Percentiles rank a stretch among this genome's conserved stretches.
Evolutionary conservation across 1,140 invertebrate species (phyloP).

Genomic region (Polyergus mexicanus): DNA sequence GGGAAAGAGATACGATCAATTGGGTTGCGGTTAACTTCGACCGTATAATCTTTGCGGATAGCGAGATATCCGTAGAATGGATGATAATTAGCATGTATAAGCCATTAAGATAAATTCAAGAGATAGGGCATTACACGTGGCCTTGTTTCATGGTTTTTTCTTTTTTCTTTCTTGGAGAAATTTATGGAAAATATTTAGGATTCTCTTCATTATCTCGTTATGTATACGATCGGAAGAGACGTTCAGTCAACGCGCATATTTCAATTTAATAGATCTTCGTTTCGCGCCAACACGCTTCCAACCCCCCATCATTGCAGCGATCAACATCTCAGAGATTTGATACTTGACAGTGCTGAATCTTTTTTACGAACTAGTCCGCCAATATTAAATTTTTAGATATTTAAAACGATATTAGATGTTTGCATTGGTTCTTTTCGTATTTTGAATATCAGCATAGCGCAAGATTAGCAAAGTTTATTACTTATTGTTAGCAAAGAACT

Average conservation of each 20-base stretch:
- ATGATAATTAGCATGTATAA: slow-evolving; percentile 3
- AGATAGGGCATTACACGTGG: slow-evolving; percentile 1
- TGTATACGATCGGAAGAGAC: neutral
- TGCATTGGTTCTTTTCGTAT: neutral
- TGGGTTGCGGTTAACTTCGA: neutral
- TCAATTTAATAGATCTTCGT: slow-evolving; percentile 11
- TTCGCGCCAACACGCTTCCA: neutral
- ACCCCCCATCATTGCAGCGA: neutral
- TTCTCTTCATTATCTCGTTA: neutral
- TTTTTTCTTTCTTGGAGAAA: neutral
- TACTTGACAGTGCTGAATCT: neutral
- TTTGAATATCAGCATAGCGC: neutral
- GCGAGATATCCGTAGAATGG: neutral
- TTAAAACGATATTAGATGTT: neutral
- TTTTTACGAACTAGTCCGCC: neutral
- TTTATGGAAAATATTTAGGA: neutral
- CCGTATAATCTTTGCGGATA: neutral
- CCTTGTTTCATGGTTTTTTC: neutral
- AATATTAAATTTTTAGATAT: slow-evolving; percentile 21
- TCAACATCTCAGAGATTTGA: neutral
- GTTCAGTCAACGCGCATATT: neutral
- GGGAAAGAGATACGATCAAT: neutral
- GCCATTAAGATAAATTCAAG: slow-evolving; percentile 7
- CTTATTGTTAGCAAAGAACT: neutral
- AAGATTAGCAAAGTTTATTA: neutral